Conservation (phyloP, 1,140 invertebrate genomes). For the Chironomus striatipennis region DNA sequence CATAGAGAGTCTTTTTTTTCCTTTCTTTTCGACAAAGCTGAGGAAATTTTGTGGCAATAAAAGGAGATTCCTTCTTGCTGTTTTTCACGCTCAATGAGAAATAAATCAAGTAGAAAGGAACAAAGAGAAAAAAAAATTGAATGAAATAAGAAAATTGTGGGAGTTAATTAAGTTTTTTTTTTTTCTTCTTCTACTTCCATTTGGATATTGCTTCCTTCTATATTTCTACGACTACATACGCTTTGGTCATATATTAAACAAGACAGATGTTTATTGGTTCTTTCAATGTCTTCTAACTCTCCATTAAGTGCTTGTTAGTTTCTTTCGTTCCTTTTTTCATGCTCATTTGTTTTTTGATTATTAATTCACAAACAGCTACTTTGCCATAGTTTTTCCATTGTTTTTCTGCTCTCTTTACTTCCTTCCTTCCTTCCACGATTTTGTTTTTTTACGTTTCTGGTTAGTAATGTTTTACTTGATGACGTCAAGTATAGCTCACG, state of each 20-base stretch:
- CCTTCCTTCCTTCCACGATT: too few species aligned
- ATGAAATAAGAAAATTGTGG: not conserved
- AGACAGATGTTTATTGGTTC: slow-evolving; percentile 5
- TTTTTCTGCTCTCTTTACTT: too few species aligned
- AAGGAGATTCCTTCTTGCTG: not conserved
- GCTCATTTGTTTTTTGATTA: not conserved
- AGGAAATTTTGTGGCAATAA: not conserved
- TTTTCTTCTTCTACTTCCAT: not conserved
- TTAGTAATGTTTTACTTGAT: too few species aligned
- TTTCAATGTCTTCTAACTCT: not conserved
- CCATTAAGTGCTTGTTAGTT: not conserved
- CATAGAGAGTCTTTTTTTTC: not conserved
- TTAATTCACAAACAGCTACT: not conserved
- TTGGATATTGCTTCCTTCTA: too few species aligned
- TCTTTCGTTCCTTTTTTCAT: not conserved
- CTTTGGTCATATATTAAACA: not conserved
- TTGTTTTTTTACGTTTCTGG: too few species aligned
- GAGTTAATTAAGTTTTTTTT: slow-evolving; percentile 7
- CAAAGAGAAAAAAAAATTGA: too few species aligned
- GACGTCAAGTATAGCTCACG: too few species aligned
- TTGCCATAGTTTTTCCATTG: too few species aligned
- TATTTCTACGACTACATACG: not conserved
- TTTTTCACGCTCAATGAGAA: slow-evolving; percentile 6
- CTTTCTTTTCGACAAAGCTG: not conserved
- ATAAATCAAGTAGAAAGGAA: slow-evolving; percentile 2